A percentile compares a stretch with the other conserved stretches of the same genome.
Conservation (phyloP, 2,113 vertebrate genomes). For the Semicossyphus pulcher region DNA sequence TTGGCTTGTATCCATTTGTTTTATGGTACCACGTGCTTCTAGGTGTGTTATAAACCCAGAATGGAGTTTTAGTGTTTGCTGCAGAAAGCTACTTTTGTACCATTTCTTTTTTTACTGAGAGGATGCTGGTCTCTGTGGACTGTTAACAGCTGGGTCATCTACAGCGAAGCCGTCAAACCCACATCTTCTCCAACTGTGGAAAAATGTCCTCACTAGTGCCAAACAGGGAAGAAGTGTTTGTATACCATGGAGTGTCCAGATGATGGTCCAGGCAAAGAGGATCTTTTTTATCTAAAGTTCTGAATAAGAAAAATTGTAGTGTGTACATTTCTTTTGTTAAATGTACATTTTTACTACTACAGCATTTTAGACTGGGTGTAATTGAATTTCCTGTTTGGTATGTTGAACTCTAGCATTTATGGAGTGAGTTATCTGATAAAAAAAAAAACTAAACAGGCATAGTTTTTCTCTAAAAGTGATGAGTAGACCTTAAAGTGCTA, state of each 20-base stretch:
- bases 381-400: neutral
- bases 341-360: too few species aligned
- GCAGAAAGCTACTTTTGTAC: constrained; percentile 29
- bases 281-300: too few species aligned
- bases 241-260: constrained; percentile 12
- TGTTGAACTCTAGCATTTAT: too few species aligned
- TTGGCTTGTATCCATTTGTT: constrained; percentile 49
- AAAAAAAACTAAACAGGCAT: too few species aligned
- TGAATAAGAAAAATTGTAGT: too few species aligned
- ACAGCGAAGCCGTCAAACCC: constrained; percentile 17
- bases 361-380: too few species aligned
- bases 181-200: constrained; percentile 36
- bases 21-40: constrained; percentile 30
- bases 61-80: constrained; percentile 21
- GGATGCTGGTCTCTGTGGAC: constrained; percentile 25
- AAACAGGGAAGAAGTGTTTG: constrained; percentile 40
- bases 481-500: too few species aligned
- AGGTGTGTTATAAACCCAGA: constrained; percentile 6
- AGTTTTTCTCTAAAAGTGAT: too few species aligned
- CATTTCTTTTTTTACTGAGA: neutral
- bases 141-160: constrained; percentile 32
- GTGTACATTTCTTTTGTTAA: too few species aligned
- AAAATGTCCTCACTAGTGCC: constrained; percentile 18
- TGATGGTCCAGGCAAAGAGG: neutral
- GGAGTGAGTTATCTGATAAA: too few species aligned